Conservation (phyloP, 2,797 vertebrate species). For the Luscinia luscinia region DNA sequence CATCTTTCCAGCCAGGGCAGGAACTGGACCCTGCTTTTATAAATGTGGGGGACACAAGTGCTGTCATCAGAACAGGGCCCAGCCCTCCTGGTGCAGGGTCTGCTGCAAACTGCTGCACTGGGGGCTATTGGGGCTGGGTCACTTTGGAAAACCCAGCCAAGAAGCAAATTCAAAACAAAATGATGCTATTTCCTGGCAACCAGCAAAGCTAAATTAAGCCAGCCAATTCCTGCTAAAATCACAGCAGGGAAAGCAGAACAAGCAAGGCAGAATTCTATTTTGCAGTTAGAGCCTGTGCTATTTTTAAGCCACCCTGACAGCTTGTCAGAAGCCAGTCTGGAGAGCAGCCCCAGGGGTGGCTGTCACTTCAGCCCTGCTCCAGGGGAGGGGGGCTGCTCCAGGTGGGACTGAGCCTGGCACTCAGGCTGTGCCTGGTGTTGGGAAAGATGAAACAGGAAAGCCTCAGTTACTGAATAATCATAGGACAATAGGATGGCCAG, state of each 20-base stretch:
- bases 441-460: no score
- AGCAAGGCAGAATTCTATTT: slow-evolving; percentile 56
- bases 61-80: neutral
- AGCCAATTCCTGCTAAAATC: slow-evolving; percentile 50
- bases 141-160: neutral
- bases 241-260: slow-evolving; percentile 60
- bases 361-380: neutral
- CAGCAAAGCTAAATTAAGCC: slow-evolving; percentile 37
- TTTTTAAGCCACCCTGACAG: slow-evolving; percentile 42
- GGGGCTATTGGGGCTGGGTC: neutral
- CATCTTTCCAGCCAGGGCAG: neutral
- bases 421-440: no score
- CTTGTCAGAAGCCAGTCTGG: slow-evolving; percentile 39
- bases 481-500: no score
- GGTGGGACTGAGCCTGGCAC: neutral
- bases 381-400: neutral
- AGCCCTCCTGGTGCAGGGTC: neutral
- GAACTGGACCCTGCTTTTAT: neutral
- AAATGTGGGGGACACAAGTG: fast-evolving
- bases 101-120: neutral
- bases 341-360: neutral
- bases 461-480: no score
- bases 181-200: slow-evolving; percentile 62
- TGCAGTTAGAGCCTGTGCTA: slow-evolving; percentile 26
- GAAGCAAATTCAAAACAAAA: slow-evolving; percentile 21